These are phyloP conservation scores for Eristalis arbustorum DNA, from an alignment of 2,888 invertebrate species.

Conservation along the genomic window DNA sequence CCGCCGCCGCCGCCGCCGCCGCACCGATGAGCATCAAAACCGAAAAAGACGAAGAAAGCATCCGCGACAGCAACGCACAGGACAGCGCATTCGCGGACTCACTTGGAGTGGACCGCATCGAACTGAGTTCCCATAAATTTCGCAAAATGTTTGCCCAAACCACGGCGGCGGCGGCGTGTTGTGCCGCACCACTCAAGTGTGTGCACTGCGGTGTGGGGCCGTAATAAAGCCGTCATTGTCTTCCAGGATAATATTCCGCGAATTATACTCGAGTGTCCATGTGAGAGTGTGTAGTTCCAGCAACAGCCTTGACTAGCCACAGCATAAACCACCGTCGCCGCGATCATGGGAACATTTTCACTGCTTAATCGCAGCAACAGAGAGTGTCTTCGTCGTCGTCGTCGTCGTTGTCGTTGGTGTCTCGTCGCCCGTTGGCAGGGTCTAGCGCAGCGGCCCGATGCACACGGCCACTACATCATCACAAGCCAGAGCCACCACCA, in stretches of 20 bases:
- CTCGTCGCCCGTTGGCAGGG: neutral
- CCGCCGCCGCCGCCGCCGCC: neutral
- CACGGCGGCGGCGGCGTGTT: neutral
- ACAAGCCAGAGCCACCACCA: neutral
- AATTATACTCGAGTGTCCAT: constrained; percentile 53
- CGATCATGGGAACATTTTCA: constrained; percentile 60
- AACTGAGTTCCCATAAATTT: constrained; percentile 57
- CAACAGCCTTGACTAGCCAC: constrained; percentile 60
- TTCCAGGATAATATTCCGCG: constrained; percentile 67
- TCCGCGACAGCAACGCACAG: constrained; percentile 4
- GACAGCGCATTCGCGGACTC: neutral
- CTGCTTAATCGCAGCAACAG: constrained; percentile 47
- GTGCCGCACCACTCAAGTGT: constrained; percentile 36
- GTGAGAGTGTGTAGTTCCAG: constrained; percentile 15
- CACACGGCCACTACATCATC: constrained; percentile 63
- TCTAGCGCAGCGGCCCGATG: constrained; percentile 6
- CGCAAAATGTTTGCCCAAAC: constrained; percentile 30
- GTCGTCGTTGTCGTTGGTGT: constrained; percentile 5
- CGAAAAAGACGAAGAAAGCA: neutral
- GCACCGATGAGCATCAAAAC: neutral
- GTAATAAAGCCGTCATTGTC: constrained; percentile 68
- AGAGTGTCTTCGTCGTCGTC: constrained; percentile 11
- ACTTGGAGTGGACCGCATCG: constrained; percentile 35
- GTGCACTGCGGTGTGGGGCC: constrained; percentile 61
- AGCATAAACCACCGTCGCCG: constrained; percentile 52